Conservation (phyloP, 2,797 vertebrate genomes). For the Gymnoscopelus braueri region DNA sequence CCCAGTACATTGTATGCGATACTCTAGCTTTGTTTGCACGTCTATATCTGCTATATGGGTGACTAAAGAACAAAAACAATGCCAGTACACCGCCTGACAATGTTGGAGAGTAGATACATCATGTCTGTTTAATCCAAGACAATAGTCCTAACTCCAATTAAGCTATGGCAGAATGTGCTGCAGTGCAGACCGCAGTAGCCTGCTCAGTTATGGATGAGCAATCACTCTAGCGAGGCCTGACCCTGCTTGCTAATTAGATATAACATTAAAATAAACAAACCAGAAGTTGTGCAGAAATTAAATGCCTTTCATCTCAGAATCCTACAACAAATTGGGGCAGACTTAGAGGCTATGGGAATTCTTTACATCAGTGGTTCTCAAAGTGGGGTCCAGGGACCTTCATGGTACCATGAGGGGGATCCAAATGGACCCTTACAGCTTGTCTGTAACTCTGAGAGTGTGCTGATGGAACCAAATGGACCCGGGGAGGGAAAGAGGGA, state of each 20-base stretch:
- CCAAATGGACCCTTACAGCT: too few relatives aligned
- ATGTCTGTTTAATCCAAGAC: constrained; percentile 77
- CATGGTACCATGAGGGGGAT: too few relatives aligned
- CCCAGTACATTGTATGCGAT: constrained; percentile 46
- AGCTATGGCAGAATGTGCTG: constrained; percentile 79
- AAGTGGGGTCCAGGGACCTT: too few relatives aligned
- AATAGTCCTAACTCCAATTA: constrained; percentile 80
- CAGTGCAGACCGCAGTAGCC: constrained; percentile 72
- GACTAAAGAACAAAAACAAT: constrained; percentile 80
- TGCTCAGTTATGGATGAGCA: constrained; percentile 80
- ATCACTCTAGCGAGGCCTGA: constrained; percentile 76
- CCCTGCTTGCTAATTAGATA: constrained; percentile 80
- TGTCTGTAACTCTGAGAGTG: too few relatives aligned
- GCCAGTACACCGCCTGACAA: constrained; percentile 77
- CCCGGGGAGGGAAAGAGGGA: too few relatives aligned
- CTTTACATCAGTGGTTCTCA: constrained; percentile 31
- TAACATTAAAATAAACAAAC: constrained; percentile 78
- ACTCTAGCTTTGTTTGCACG: constrained; percentile 56
- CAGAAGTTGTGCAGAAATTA: constrained; percentile 70
- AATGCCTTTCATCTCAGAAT: constrained; percentile 63
- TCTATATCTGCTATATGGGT: constrained; percentile 72
- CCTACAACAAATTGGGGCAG: constrained; percentile 53
- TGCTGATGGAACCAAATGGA: too few relatives aligned
- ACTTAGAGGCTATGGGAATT: constrained; percentile 63
- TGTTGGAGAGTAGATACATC: constrained; percentile 74